Evolutionary conservation across 2,797 vertebrate genomes (phyloP).

Genomic region (Helostoma temminkii): DNA sequence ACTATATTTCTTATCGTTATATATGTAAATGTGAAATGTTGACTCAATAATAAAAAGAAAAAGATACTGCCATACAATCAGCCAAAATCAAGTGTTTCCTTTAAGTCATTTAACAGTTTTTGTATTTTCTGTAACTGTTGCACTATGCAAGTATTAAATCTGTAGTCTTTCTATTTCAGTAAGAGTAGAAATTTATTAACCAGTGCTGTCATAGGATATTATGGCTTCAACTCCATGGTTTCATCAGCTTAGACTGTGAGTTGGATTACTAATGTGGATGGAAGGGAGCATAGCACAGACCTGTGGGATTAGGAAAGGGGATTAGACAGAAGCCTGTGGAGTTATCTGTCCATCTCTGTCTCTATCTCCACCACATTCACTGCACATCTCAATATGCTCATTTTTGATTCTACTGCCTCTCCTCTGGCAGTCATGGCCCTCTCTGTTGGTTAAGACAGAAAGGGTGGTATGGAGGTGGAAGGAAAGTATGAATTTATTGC

Average conservation of each 20-base stretch:
- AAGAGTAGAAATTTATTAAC: constrained; percentile 17
- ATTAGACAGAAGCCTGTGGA: constrained; percentile 68
- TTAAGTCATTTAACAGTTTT: too few species aligned
- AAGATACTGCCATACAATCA: too few species aligned
- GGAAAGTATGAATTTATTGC: constrained; percentile 1
- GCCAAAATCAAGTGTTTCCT: too few species aligned
- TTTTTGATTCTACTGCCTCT: constrained; percentile 28
- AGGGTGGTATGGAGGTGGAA: not conserved
- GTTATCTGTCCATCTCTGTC: constrained; percentile 67
- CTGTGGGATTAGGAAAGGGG: constrained; percentile 70
- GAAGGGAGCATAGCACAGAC: constrained; percentile 54
- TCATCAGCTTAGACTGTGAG: constrained; percentile 51
- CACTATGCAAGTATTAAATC: not conserved
- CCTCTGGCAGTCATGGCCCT: not conserved
- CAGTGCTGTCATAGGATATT: not conserved
- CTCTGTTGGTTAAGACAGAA: not conserved
- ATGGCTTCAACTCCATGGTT: constrained; percentile 31
- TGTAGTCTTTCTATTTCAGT: not conserved
- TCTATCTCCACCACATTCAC: constrained; percentile 46
- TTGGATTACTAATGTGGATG: constrained; percentile 69
- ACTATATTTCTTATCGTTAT: too few species aligned
- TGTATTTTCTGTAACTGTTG: too few species aligned
- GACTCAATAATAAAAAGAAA: too few species aligned
- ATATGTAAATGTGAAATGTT: too few species aligned
- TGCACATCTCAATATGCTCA: constrained; percentile 30